Evolutionary conservation across 1,140 invertebrate genomes (phyloP).

Genomic region (Coboldia fuscipes): DNA sequence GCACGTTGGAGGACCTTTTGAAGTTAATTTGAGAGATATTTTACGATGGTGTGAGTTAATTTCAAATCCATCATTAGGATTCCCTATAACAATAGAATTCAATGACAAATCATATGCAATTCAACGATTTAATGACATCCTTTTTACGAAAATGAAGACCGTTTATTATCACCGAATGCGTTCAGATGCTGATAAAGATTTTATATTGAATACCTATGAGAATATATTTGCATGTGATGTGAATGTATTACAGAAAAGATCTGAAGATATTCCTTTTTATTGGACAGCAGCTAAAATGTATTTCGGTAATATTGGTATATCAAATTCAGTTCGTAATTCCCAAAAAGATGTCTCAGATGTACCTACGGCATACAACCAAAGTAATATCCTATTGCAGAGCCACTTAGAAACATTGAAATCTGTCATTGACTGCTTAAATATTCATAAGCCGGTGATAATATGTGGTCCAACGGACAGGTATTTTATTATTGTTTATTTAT

Average conservation of each 20-base stretch:
- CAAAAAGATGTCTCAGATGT: background rate
- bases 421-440: slow-evolving; percentile 15
- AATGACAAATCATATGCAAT: slow-evolving; percentile 3
- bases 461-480: slow-evolving; percentile 15
- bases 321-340: slow-evolving; percentile 1
- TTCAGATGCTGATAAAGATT: slow-evolving; percentile 15
- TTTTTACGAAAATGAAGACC: slow-evolving; percentile 19
- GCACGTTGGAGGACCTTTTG: slow-evolving; percentile 69
- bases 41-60: slow-evolving; percentile 69
- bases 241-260: slow-evolving; percentile 10
- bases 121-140: slow-evolving; percentile 8
- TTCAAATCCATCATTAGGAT: slow-evolving; percentile 12
- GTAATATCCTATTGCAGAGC: slow-evolving; percentile 10
- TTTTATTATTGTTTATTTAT: background rate
- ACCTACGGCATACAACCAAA: slow-evolving; percentile 2
- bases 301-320: slow-evolving; percentile 15
- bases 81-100: background rate
- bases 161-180: slow-evolving; percentile 21
- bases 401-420: slow-evolving; percentile 16
- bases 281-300: slow-evolving; percentile 16
- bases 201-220: slow-evolving; percentile 13
- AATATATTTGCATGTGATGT: slow-evolving; percentile 14
- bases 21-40: slow-evolving; percentile 92
- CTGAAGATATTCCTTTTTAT: slow-evolving; percentile 16
- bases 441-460: slow-evolving; percentile 16